These are phyloP conservation scores for Nicator chloris DNA, from an alignment of 2,113 vertebrate species.

Conservation along the genomic window DNA sequence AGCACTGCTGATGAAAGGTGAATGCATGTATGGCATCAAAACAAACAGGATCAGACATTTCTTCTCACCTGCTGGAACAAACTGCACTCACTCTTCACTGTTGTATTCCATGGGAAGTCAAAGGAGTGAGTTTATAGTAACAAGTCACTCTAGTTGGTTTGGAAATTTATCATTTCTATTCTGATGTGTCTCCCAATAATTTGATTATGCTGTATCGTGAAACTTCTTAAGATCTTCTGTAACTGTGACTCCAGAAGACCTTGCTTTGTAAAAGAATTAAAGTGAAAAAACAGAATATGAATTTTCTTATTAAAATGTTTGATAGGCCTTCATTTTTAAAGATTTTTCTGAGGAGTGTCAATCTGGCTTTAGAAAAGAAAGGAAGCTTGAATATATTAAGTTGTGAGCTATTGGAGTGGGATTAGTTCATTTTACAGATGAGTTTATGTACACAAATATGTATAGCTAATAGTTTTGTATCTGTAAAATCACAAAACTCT, in stretches of 20 bases:
- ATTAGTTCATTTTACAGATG: neutral
- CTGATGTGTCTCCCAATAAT: neutral
- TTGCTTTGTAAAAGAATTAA: neutral
- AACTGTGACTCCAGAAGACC: neutral
- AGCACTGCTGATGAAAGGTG: neutral
- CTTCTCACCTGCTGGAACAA: neutral
- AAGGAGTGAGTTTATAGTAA: neutral
- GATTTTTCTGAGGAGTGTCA: neutral
- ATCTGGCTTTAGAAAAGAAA: neutral
- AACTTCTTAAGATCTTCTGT: neutral
- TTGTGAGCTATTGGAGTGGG: neutral
- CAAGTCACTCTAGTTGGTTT: neutral
- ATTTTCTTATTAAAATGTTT: neutral
- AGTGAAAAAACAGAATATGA: neutral
- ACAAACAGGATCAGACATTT: neutral
- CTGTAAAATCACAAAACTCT: neutral
- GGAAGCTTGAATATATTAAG: neutral
- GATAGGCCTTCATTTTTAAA: neutral
- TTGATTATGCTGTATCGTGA: neutral
- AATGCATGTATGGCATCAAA: neutral
- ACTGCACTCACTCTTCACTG: neutral
- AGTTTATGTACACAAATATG: accelerated
- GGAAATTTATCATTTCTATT: neutral
- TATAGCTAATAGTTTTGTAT: neutral
- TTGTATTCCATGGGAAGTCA: neutral